phyloP scores from a whole-genome alignment of 2,113 vertebrate species.

The Pelecanus crispus region DNA sequence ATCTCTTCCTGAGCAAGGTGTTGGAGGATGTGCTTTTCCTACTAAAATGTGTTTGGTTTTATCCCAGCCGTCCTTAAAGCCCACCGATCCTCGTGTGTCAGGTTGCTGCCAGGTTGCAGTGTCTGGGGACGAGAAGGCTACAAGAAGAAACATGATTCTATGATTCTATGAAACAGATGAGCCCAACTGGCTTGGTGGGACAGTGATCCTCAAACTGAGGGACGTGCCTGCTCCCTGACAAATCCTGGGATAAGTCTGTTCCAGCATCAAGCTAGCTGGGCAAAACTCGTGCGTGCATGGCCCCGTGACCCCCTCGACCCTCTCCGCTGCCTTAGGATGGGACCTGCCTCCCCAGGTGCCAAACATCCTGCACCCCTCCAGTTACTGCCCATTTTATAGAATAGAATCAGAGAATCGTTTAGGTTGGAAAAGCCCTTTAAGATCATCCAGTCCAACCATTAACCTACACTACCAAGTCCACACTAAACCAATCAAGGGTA shows the following conservation, averaged over 20 bases:
- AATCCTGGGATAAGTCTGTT: neutral
- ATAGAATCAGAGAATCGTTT: too few species aligned
- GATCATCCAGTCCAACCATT: too few species aligned
- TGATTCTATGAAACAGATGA: too few species aligned
- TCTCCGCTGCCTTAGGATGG: neutral
- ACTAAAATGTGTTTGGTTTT: neutral
- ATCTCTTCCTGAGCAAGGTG: neutral
- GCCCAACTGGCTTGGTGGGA: neutral
- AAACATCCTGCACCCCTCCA: neutral
- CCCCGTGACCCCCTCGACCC: accelerated
- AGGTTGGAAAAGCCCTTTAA: too few species aligned
- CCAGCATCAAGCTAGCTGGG: neutral
- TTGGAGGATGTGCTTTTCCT: neutral
- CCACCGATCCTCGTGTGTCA: too few species aligned
- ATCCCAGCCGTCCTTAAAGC: neutral
- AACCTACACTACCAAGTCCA: too few species aligned
- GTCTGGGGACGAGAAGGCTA: neutral
- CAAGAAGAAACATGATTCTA: too few species aligned
- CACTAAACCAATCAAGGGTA: too few species aligned
- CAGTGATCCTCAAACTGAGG: neutral
- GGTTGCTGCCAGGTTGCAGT: neutral
- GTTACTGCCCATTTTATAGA: accelerated
- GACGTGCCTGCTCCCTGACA: neutral
- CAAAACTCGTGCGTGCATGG: accelerated
- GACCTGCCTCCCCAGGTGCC: neutral